Percentiles rank a stretch among this genome's conserved stretches.
These are phyloP conservation scores for Ephydatia muelleri DNA, from an alignment of 37 sponge, comb jelly and placozoan species.

Conservation along the genomic window DNA sequence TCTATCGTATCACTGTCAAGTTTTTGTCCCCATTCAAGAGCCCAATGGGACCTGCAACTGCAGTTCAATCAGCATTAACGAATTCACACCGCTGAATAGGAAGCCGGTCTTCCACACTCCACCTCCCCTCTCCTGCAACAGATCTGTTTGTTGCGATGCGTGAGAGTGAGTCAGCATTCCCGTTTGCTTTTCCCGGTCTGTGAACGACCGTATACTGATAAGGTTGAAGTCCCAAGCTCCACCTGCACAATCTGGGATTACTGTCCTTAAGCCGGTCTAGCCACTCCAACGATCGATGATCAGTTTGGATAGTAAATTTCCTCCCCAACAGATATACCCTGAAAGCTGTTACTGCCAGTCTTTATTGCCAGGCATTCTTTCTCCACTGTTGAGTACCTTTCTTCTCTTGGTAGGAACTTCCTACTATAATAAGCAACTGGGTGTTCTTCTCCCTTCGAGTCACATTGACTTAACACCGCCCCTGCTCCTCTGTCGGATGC, in stretches of 20 bases:
- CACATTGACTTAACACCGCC: conserved; percentile 37
- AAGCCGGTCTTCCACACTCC: conserved; percentile 17
- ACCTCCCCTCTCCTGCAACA: conserved; percentile 32
- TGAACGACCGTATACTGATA: conserved; percentile 5
- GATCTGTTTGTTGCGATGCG: neutral
- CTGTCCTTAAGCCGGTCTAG: conserved; percentile 9
- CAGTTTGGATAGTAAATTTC: conserved; percentile 4
- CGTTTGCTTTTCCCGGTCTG: conserved; percentile 8
- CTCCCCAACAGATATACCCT: conserved; percentile 21
- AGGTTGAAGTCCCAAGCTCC: conserved; percentile 30
- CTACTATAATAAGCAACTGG: conserved; percentile 40
- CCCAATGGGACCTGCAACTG: too few species aligned
- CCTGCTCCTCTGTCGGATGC: conserved; percentile 37
- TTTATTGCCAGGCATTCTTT: conserved; percentile 36
- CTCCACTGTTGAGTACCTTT: conserved; percentile 18
- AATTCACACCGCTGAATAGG: too few species aligned
- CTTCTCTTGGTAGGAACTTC: conserved; percentile 27
- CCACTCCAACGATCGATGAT: conserved; percentile 11
- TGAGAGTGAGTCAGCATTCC: conserved; percentile 18
- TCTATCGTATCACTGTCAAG: too few species aligned
- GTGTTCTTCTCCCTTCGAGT: conserved; percentile 30
- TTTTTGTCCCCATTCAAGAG: too few species aligned
- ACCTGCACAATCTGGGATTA: conserved; percentile 15
- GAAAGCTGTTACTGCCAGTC: neutral
- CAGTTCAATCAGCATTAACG: too few species aligned